phyloP scores from a whole-genome alignment of 1,140 invertebrate genomes.

The Diachasma alloeum region DNA sequence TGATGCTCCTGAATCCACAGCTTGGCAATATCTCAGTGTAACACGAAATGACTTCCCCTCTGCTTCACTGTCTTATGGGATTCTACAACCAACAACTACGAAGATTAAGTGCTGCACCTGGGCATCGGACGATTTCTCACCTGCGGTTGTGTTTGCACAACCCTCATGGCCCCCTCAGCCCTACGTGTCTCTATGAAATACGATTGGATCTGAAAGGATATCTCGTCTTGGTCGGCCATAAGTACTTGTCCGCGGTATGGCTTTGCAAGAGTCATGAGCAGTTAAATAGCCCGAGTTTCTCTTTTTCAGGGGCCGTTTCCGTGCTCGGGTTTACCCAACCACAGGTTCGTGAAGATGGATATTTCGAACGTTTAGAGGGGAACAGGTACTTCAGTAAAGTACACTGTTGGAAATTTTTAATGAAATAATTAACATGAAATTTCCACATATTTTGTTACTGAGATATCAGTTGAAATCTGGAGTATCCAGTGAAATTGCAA shows the following conservation, averaged over 20 bases:
- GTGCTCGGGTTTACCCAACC: background rate
- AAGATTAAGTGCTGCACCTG: constrained; percentile 33
- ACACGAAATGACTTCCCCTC: background rate
- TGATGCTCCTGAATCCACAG: background rate
- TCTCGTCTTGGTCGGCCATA: background rate
- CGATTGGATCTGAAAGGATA: constrained; percentile 20
- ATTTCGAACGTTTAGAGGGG: background rate
- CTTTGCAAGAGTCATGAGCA: constrained; percentile 13
- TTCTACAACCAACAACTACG: constrained; percentile 1
- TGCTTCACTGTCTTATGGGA: background rate
- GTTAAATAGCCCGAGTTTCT: constrained; percentile 18
- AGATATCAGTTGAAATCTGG: too few species aligned
- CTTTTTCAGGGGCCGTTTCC: background rate
- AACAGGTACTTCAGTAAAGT: too few species aligned
- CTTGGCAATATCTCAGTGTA: background rate
- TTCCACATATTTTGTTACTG: too few species aligned
- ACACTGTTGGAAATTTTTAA: too few species aligned
- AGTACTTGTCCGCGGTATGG: background rate
- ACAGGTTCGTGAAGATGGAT: background rate
- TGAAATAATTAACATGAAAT: too few species aligned
- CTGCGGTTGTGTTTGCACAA: constrained; percentile 12
- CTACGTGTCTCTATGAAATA: constrained; percentile 24
- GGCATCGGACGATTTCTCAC: constrained; percentile 23
- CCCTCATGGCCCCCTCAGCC: background rate
- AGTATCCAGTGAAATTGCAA: too few species aligned